Percentiles rank a stretch among this genome's conserved stretches.
Evolutionary conservation across 2,888 invertebrate genomes (phyloP).

Genomic region (Sphecodes monilicornis): DNA sequence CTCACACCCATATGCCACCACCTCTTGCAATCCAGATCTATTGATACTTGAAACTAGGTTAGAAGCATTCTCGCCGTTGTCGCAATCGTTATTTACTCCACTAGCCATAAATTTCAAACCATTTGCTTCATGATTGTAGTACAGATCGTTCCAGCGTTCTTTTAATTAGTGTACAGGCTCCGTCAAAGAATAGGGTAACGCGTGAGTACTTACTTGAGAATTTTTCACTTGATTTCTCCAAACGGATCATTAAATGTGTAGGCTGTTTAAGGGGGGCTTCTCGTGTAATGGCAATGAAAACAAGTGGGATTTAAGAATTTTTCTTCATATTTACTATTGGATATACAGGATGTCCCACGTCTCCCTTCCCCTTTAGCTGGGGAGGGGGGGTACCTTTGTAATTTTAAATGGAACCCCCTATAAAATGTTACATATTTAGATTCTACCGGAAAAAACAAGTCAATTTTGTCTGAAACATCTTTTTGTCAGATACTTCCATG

Average conservation of each 20-base stretch:
- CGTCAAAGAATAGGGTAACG: not conserved
- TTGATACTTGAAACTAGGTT: conserved; percentile 71
- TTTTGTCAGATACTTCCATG: too few species aligned
- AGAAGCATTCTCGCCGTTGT: conserved; percentile 49
- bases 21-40: conserved; percentile 46
- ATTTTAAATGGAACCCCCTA: too few species aligned
- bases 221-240: not conserved
- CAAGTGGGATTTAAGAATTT: too few species aligned
- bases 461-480: too few species aligned
- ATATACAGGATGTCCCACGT: too few species aligned
- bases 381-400: too few species aligned
- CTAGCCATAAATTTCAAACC: not conserved
- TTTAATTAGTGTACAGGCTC: not conserved
- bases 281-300: too few species aligned
- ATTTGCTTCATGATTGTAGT: not conserved
- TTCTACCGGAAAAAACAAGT: too few species aligned
- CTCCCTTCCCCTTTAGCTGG: too few species aligned
- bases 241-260: not conserved
- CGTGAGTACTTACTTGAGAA: not conserved
- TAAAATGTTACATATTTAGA: too few species aligned
- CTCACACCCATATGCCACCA: conserved; percentile 16
- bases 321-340: too few species aligned
- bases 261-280: too few species aligned
- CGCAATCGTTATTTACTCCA: conserved; percentile 24
- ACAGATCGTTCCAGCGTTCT: not conserved